Percentiles rank a stretch among this genome's conserved stretches.
Evolutionary conservation across 2,888 invertebrate genomes (phyloP).

Genomic region (Laspeyria flexula): DNA sequence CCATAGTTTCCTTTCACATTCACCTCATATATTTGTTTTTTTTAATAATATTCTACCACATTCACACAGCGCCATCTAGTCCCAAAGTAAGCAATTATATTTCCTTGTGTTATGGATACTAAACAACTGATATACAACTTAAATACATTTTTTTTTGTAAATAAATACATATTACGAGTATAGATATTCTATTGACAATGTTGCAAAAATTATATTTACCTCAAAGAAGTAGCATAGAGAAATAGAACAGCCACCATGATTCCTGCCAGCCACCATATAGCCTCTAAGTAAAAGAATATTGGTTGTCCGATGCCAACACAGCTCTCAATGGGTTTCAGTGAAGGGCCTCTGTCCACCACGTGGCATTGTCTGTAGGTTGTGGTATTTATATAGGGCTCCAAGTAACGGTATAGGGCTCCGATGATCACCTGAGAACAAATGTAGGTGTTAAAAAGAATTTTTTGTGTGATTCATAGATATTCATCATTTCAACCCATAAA

Average conservation of each 20-base stretch:
- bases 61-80: too few species aligned
- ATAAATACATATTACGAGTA: too few species aligned
- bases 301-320: conserved; percentile 93
- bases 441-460: too few species aligned
- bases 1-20: too few species aligned
- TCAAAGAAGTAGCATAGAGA: conserved; percentile 88
- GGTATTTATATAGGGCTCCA: conserved; percentile 67
- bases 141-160: too few species aligned
- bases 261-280: conserved; percentile 91
- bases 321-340: conserved; percentile 87
- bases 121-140: too few species aligned
- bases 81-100: too few species aligned
- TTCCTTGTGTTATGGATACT: too few species aligned
- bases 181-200: not conserved
- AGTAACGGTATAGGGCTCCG: conserved; percentile 67
- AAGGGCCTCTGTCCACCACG: conserved; percentile 86
- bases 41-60: too few species aligned
- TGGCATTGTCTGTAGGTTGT: conserved; percentile 73
- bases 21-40: too few species aligned
- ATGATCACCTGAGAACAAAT: conserved; percentile 80
- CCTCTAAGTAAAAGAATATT: conserved; percentile 92
- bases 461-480: too few species aligned
- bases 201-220: conserved; percentile 67
- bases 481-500: too few species aligned
- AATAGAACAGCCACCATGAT: conserved; percentile 89